These are phyloP conservation scores for Yponomeuta cagnagella DNA, from an alignment of 2,888 invertebrate species.

Conservation along the genomic window DNA sequence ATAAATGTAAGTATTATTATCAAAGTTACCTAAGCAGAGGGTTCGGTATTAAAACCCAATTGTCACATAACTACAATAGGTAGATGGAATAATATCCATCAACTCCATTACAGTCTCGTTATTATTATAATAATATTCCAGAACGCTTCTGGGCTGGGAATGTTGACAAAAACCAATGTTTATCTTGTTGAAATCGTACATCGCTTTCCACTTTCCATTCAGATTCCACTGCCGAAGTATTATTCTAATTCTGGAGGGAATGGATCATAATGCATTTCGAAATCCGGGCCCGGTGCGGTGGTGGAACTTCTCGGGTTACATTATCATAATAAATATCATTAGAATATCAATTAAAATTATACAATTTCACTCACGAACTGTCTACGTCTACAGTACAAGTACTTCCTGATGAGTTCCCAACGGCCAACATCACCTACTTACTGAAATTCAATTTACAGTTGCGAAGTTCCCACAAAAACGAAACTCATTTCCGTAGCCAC, in stretches of 20 bases:
- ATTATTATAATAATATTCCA: slow-evolving; percentile 1
- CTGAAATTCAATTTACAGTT: background rate
- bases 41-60: background rate
- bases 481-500: slow-evolving; percentile 2
- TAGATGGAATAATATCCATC: background rate
- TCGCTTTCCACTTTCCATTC: slow-evolving; percentile 10
- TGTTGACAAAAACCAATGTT: slow-evolving; percentile 11
- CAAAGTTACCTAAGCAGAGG: background rate
- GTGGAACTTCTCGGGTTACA: background rate
- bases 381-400: background rate
- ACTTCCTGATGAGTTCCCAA: background rate
- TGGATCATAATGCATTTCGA: background rate
- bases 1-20: background rate
- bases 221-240: background rate
- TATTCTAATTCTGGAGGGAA: slow-evolving; percentile 7
- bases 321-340: slow-evolving; percentile 1
- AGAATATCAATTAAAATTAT: background rate
- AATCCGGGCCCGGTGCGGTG: background rate
- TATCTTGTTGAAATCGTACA: slow-evolving; percentile 12
- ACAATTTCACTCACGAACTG: background rate
- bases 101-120: background rate
- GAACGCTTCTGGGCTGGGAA: slow-evolving; percentile 1
- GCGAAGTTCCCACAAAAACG: background rate
- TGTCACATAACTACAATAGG: background rate
- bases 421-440: background rate